Evolutionary conservation across 2,888 invertebrate species (phyloP).

Genomic region (Dicyrtoma fusca): DNA sequence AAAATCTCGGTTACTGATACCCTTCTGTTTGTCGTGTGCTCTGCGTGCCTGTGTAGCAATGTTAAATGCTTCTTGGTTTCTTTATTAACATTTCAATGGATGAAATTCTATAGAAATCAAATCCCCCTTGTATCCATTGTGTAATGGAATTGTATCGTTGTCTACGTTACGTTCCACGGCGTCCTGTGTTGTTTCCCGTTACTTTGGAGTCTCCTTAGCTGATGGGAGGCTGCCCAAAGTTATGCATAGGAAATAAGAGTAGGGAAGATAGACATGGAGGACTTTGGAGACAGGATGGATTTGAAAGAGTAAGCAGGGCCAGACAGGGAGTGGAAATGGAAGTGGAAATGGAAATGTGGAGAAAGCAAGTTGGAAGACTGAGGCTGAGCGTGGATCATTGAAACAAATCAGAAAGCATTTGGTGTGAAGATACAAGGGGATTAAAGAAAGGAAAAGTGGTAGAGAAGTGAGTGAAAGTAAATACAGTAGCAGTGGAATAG

Average conservation of each 20-base stretch:
- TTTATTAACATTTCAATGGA: too few species aligned
- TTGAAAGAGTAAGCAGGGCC: not conserved
- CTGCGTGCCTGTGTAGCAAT: too few species aligned
- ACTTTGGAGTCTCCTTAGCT: too few species aligned
- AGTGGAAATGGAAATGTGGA: not conserved
- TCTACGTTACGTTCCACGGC: too few species aligned
- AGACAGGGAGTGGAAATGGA: not conserved
- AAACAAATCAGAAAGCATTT: conserved; percentile 32
- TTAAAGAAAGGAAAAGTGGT: conserved; percentile 8
- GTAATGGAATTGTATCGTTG: too few species aligned
- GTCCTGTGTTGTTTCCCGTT: not conserved
- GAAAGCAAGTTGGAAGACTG: not conserved
- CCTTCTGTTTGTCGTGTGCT: too few species aligned
- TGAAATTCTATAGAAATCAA: too few species aligned
- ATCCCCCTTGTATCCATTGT: too few species aligned
- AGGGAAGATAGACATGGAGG: not conserved
- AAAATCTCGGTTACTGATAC: too few species aligned
- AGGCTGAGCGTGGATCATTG: conserved; percentile 1
- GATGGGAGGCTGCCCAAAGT: not conserved
- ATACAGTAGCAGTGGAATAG: conserved; percentile 16
- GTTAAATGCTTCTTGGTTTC: too few species aligned
- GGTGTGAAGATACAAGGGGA: conserved; percentile 32
- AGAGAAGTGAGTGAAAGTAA: conserved; percentile 21
- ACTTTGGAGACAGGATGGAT: not conserved
- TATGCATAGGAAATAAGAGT: not conserved